phyloP scores from a whole-genome alignment of 2,888 invertebrate species.

The Pseudanteris insignis region DNA sequence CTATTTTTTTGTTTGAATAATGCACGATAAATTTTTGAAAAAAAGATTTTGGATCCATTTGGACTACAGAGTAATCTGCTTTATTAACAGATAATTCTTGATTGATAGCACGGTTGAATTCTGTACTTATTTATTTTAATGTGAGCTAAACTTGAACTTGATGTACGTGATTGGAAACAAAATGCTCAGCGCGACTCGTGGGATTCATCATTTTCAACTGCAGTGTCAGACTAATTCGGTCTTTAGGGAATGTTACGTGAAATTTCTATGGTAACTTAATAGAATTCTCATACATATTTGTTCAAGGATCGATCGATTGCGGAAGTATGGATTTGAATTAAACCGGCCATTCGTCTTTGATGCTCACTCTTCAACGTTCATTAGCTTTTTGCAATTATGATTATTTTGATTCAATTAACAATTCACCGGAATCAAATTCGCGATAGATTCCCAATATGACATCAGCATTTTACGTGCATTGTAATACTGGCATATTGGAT shows the following conservation, averaged over 20 bases:
- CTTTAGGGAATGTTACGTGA: constrained; percentile 9
- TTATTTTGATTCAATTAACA: background rate
- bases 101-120: no score
- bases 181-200: background rate
- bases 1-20: no score
- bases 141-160: constrained; percentile 8
- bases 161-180: constrained; percentile 10
- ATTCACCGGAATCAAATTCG: background rate
- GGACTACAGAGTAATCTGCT: no score
- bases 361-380: background rate
- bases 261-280: constrained; percentile 16
- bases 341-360: background rate
- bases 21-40: no score
- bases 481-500: background rate
- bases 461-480: constrained; percentile 4
- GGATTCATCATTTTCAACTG: constrained; percentile 2
- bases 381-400: constrained; percentile 3
- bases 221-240: constrained; percentile 8
- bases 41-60: no score
- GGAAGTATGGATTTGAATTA: constrained; percentile 1
- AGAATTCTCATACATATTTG: constrained; percentile 17
- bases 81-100: no score
- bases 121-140: background rate
- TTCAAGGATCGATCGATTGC: constrained; percentile 11
- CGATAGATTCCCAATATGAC: background rate